Conservation (phyloP, 2,888 invertebrate genomes). For the Spisula solida region DNA sequence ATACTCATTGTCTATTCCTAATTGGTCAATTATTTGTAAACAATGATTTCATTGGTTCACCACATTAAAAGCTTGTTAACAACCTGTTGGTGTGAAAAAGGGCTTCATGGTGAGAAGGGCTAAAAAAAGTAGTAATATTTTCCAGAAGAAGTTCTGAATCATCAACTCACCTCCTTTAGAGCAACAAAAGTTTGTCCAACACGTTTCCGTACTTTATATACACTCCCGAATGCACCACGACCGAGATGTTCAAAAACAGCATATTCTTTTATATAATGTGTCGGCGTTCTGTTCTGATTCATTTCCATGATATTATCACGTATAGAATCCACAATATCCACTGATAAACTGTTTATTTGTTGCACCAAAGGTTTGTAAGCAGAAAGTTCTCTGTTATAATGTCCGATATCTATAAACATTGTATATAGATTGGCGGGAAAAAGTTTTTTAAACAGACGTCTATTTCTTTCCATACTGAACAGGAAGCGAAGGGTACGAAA, state of each 20-base stretch:
- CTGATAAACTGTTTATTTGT: constrained; percentile 81
- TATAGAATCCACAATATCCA: constrained; percentile 81
- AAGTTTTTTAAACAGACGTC: constrained; percentile 87
- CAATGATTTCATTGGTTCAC: too few species aligned
- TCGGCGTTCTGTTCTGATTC: constrained; percentile 85
- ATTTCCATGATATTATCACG: constrained; percentile 82
- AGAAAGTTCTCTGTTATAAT: constrained; percentile 87
- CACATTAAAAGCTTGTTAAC: too few species aligned
- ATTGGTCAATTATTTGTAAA: too few species aligned
- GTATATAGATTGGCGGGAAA: constrained; percentile 87
- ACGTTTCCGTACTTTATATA: constrained; percentile 88
- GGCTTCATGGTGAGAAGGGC: too few species aligned
- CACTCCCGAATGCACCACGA: constrained; percentile 88
- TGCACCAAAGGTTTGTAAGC: constrained; percentile 86
- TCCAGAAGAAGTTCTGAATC: neutral
- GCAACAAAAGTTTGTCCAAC: constrained; percentile 86
- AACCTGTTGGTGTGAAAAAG: too few species aligned
- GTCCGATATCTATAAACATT: constrained; percentile 88
- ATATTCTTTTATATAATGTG: constrained; percentile 87
- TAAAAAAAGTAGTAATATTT: too few species aligned
- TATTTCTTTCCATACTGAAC: constrained; percentile 88
- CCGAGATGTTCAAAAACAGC: constrained; percentile 88
- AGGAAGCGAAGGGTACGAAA: constrained; percentile 88
- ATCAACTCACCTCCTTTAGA: constrained; percentile 87
- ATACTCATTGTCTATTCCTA: too few species aligned